These are phyloP conservation scores for Porites rus DNA, from an alignment of 92 coral and sea anemone genomes.

Conservation along the genomic window DNA sequence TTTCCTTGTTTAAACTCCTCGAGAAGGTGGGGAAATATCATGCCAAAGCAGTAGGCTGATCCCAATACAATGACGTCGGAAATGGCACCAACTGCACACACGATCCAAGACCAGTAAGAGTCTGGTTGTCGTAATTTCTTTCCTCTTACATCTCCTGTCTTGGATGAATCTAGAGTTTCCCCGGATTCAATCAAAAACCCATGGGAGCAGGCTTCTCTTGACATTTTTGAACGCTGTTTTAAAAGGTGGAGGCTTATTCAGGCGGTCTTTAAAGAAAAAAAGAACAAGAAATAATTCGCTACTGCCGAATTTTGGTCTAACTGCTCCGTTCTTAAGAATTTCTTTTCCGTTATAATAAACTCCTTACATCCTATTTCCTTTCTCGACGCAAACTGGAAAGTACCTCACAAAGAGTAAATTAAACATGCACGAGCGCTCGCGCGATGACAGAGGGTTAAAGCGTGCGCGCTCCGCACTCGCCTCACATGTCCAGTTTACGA, in stretches of 20 bases:
- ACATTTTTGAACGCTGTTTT: neutral
- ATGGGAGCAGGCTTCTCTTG: neutral
- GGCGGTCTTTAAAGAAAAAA: neutral
- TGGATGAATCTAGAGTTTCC: neutral
- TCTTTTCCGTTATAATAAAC: too few species aligned
- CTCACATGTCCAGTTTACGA: too few species aligned
- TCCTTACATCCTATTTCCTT: too few species aligned
- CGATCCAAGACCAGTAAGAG: constrained; percentile 56
- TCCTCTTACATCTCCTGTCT: neutral
- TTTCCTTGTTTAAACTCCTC: constrained; percentile 57
- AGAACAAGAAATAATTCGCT: too few species aligned
- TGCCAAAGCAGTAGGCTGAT: constrained; percentile 37
- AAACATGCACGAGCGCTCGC: too few species aligned
- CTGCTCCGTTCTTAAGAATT: too few species aligned
- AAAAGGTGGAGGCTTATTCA: neutral
- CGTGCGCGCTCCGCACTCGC: too few species aligned
- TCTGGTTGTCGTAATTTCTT: constrained; percentile 34
- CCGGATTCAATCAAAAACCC: neutral
- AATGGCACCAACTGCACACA: constrained; percentile 43
- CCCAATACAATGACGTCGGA: constrained; percentile 41
- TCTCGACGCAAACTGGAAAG: too few species aligned
- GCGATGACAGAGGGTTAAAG: too few species aligned
- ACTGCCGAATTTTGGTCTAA: too few species aligned
- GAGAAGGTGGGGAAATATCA: constrained; percentile 47
- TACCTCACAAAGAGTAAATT: too few species aligned